Base-by-base conservation (phyloP, 2,888 invertebrate genomes). In the Pollenia labialis region DNA sequence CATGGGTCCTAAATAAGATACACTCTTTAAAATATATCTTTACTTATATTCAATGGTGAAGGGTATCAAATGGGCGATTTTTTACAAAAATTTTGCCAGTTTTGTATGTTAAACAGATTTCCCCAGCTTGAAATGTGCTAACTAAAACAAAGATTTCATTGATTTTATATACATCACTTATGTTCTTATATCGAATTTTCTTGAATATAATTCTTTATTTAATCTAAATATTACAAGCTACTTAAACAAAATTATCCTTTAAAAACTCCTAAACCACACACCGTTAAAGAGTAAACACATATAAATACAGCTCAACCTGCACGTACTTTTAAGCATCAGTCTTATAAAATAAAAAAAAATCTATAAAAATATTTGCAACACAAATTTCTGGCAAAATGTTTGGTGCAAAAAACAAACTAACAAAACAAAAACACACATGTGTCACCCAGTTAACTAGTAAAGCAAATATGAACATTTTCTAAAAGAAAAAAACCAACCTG, bases 381-480 rank as follows among this genome's bases (percentile, higher is more conserved):
- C 71, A 80, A 68, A 2, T 66, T 48, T n/a, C 44, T 54, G 16
- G n/a, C 77, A 79, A 79, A 32, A 74, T 75, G 58, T 72, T 75
- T 44, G 40, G 18, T 10, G 58, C 2, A 54, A 71, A 69, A 80
- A 58, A 50, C 0, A 32, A 32, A 48, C 60, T 40, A 46, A 62
- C 58, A 75, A 32, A 32, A 32, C 32, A 16, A 66, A 66, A 66
- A 52, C 52, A 50, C 75, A 74, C 83, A 77, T 81, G 56, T 88
- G 87, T 87, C 88, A 88, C 87, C 87, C 76, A 85, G 86, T 84
- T 88, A 88, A 88, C 83, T 80, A 84, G 69, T 75, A 87, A 87
- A 76, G 84, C 87, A 87, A 88, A 87, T 75, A 87, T 44, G 81
- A 58, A 86, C 42, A 72, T 56, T 81, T 60, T 12, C n/a, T 2